A percentile compares a stretch with the other conserved stretches of the same genome.
Evolutionary conservation across 2,888 invertebrate species (phyloP).

Genomic region (Agapetus fuscipes): DNA sequence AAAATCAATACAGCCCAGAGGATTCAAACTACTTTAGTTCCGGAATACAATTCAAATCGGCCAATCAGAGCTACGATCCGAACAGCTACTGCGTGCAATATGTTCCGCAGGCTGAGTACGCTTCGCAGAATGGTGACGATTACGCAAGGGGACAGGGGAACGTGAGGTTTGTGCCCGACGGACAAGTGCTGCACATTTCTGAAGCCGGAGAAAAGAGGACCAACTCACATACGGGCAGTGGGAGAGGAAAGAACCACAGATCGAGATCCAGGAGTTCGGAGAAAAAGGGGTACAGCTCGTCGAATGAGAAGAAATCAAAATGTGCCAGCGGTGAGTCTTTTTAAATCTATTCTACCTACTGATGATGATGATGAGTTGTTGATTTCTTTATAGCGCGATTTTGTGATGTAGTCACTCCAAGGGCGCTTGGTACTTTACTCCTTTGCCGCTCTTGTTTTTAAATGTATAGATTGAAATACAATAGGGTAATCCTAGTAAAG

Average conservation of each 20-base stretch:
- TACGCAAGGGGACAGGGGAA: slow-evolving; percentile 3
- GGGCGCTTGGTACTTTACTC: slow-evolving; percentile 7
- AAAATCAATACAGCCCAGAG: slow-evolving; percentile 9
- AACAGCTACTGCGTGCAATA: neutral
- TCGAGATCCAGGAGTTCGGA: slow-evolving; percentile 18
- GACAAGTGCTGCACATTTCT: neutral
- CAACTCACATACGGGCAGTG: slow-evolving; percentile 18
- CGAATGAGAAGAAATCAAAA: slow-evolving; percentile 17
- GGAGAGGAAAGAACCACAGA: slow-evolving; percentile 16
- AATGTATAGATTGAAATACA: neutral
- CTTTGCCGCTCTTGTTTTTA: neutral
- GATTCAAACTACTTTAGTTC: slow-evolving; percentile 24
- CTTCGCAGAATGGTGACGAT: neutral
- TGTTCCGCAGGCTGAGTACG: neutral
- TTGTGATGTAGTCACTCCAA: too few relatives aligned
- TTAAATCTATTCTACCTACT: too few relatives aligned
- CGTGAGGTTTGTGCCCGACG: slow-evolving; percentile 4
- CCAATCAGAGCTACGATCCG: too few relatives aligned
- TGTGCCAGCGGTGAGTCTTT: too few relatives aligned
- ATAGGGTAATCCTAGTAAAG: too few relatives aligned
- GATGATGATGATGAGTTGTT: too few relatives aligned
- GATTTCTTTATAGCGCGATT: too few relatives aligned
- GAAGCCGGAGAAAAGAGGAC: too few relatives aligned
- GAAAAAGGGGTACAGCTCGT: slow-evolving; percentile 13
- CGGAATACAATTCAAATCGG: slow-evolving; percentile 5